A percentile compares a stretch with the other conserved stretches of the same genome.
Conservation (phyloP, 2,888 invertebrate species). For the Ichneumoninae sp. region DNA sequence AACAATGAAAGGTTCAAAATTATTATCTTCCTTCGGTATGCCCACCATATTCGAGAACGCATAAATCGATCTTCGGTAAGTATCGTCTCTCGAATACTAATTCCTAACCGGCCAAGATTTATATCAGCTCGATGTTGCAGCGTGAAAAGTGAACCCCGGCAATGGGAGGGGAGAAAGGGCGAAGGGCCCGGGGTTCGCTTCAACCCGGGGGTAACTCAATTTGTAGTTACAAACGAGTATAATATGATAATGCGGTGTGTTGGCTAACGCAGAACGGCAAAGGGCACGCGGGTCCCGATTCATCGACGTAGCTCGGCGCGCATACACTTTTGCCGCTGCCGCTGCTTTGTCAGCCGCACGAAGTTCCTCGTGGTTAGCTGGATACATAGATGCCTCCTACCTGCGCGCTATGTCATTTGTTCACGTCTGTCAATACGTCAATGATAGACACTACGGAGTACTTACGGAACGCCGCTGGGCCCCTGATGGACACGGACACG, state of each 20-base stretch:
- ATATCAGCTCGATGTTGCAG: slow-evolving; percentile 67
- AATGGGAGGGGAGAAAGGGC: slow-evolving; percentile 20
- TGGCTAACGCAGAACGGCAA: slow-evolving; percentile 36
- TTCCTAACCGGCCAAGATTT: slow-evolving; percentile 66
- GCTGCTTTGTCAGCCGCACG: slow-evolving; percentile 72
- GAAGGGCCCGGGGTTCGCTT: slow-evolving; percentile 68
- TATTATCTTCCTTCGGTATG: slow-evolving; percentile 64
- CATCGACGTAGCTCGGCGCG: slow-evolving; percentile 19
- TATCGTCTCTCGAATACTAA: slow-evolving; percentile 71
- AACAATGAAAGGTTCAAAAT: slow-evolving; percentile 66
- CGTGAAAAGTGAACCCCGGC: slow-evolving; percentile 3
- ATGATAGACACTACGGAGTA: slow-evolving; percentile 63
- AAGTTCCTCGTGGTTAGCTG: slow-evolving; percentile 39
- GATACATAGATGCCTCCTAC: slow-evolving; percentile 73
- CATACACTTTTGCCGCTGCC: slow-evolving; percentile 55
- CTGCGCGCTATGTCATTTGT: slow-evolving; percentile 79
- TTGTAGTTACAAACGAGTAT: slow-evolving; percentile 83
- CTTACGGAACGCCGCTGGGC: slow-evolving; percentile 56
- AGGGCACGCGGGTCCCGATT: slow-evolving; percentile 39
- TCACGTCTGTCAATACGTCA: slow-evolving; percentile 81
- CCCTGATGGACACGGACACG: slow-evolving; percentile 24
- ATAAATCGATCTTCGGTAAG: slow-evolving; percentile 67
- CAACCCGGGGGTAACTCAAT: slow-evolving; percentile 82
- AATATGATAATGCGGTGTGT: slow-evolving; percentile 81
- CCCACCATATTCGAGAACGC: slow-evolving; percentile 24